Evolutionary conservation across 2,797 vertebrate species (phyloP).

Genomic region (Paratrypauchen microcephalus): DNA sequence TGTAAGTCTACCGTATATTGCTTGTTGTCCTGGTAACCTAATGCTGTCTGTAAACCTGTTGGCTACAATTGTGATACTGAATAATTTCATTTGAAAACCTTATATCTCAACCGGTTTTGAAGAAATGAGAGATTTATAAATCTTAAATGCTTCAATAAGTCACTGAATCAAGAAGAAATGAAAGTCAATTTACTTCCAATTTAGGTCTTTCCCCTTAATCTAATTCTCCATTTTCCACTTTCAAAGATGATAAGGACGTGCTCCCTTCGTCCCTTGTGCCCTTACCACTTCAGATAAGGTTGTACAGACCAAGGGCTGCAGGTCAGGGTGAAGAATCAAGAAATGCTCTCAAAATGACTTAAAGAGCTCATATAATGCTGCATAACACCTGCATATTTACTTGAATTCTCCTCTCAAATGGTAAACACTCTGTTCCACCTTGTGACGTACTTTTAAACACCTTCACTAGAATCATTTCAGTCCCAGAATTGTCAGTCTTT

Average conservation of each 20-base stretch:
- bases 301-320: conserved; percentile 1
- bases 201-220: conserved; percentile 13
- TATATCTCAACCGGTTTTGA: neutral
- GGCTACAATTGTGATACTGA: neutral
- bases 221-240: conserved; percentile 29
- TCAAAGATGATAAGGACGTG: conserved; percentile 4
- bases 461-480: too few relatives aligned
- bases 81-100: neutral
- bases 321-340: conserved; percentile 13
- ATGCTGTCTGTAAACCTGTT: too few relatives aligned
- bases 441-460: too few relatives aligned
- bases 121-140: conserved; percentile 7
- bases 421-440: too few relatives aligned
- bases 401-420: too few relatives aligned
- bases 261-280: conserved; percentile 7
- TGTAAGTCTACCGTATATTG: neutral
- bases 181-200: conserved; percentile 21
- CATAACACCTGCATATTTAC: too few relatives aligned
- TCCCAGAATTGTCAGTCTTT: too few relatives aligned
- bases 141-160: conserved; percentile 8
- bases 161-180: conserved; percentile 1
- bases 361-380: too few relatives aligned
- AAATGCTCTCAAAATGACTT: conserved; percentile 9
- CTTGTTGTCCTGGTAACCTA: too few relatives aligned
- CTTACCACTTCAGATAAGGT: neutral